Percentiles rank a stretch among this genome's conserved stretches.
phyloP scores from a whole-genome alignment of 2,113 vertebrate genomes.

The Toxotes chatareus region DNA sequence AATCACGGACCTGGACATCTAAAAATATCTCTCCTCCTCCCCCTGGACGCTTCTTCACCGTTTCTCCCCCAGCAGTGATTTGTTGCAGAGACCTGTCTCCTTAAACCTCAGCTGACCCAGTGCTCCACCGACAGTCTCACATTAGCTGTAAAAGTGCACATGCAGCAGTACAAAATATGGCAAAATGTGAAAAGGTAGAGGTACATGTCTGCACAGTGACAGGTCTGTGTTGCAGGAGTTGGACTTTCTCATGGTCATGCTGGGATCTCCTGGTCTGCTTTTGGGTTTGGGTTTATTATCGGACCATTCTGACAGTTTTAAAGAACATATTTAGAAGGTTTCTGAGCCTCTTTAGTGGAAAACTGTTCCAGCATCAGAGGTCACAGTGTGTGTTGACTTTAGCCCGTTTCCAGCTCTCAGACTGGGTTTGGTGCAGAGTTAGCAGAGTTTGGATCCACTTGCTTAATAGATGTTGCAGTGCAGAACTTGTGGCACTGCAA shows the following conservation, averaged over 20 bases:
- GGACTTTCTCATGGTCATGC: not conserved
- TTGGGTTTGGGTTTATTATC: too few relatives aligned
- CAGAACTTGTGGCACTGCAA: not conserved
- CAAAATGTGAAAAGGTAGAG: not conserved
- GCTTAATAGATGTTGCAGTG: not conserved
- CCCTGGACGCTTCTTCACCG: constrained; percentile 9
- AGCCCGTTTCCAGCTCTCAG: not conserved
- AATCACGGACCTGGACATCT: constrained; percentile 9
- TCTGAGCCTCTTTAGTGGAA: not conserved
- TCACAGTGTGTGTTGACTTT: not conserved
- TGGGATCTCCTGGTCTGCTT: not conserved
- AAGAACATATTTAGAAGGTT: not conserved
- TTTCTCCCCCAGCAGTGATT: constrained; percentile 39
- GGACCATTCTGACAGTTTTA: not conserved
- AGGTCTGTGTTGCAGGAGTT: not conserved
- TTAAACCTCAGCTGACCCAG: not conserved
- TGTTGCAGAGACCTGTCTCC: constrained; percentile 18
- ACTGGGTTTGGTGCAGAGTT: not conserved
- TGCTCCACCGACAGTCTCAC: not conserved
- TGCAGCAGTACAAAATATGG: not conserved
- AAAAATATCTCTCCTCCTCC: constrained; percentile 41
- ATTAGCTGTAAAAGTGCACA: not conserved
- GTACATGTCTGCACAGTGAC: not conserved
- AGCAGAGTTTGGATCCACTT: not conserved
- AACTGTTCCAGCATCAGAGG: not conserved